Percentiles rank a stretch among this genome's conserved stretches.
Conservation (phyloP, 2,113 vertebrate species). For the Hemiprocne comata region DNA sequence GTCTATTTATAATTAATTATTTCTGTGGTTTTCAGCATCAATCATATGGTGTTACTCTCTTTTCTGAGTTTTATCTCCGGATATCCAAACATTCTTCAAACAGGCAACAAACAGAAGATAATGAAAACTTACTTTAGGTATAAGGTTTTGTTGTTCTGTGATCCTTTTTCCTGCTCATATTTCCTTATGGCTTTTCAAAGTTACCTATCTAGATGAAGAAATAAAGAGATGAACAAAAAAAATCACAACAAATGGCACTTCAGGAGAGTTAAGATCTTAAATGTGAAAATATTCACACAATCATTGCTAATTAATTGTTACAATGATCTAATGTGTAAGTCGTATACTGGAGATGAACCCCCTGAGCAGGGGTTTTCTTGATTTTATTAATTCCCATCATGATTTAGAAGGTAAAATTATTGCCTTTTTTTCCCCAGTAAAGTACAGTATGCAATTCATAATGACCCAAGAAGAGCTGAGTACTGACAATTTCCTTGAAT, state of each 20-base stretch:
- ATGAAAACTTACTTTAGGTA: background rate
- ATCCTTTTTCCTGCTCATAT: background rate
- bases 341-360: background rate
- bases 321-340: background rate
- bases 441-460: background rate
- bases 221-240: background rate
- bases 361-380: background rate
- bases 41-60: background rate
- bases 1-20: background rate
- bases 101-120: background rate
- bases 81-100: background rate
- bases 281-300: background rate
- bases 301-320: background rate
- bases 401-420: background rate
- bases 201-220: background rate
- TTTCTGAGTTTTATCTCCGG: background rate
- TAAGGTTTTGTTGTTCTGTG: background rate
- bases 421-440: background rate
- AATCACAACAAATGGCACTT: background rate
- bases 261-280: background rate
- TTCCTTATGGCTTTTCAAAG: background rate
- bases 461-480: background rate
- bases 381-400: background rate
- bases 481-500: background rate
- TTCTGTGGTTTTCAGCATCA: background rate